Evolutionary conservation across 1,140 invertebrate genomes (phyloP), one percentile per base, ranked within the genome.

Genomic region (Maniola jurtina): DNA sequence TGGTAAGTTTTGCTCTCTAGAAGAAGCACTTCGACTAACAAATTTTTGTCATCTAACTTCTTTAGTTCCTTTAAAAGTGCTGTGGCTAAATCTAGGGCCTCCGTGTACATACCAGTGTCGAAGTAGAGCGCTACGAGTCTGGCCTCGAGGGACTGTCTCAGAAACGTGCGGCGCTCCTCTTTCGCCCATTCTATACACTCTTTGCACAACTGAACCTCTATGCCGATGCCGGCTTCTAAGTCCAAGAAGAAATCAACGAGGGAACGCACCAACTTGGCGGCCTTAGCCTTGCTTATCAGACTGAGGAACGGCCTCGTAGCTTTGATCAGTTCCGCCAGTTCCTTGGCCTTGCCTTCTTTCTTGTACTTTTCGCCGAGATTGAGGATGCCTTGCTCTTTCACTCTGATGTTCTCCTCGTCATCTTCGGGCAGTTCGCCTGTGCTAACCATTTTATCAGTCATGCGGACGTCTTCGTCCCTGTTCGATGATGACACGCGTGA

Each of bases 101-200:
- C 97, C 52, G 94, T 93, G 83, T 95, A 98, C 94, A 97, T 96
- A 72, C 95, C 94, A 45, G 96, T 98, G 83, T 99, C 98, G 89
- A 97, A 99, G 86, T 98, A 99, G 11, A 99, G 92, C 9, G 98
- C 96, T 80, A 99, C 96, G 16, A 99, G 92, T 78, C 98, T 92
- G 0, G 97, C 96, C 91, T 99, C 98, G 70, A 99, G 90, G 8
- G 97, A 97, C 90, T 99, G 99, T 78, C 99, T 93, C 25, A 99
- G 92, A 91, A 99, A 99, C 15, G 97, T 99, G 72, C 99, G 94
- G 68, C 98, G 96, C 84, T 99, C 98, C 86, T 98, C 95, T 88
- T 99, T 98, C 15, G 99, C 98, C 99, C 99, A 99, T 92, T 99
- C 97, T 92, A 99, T 99, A 91, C 98, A 99, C 92, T 99, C 98